phyloP scores from a whole-genome alignment of 2,797 vertebrate genomes.

The Anguilla anguilla region DNA sequence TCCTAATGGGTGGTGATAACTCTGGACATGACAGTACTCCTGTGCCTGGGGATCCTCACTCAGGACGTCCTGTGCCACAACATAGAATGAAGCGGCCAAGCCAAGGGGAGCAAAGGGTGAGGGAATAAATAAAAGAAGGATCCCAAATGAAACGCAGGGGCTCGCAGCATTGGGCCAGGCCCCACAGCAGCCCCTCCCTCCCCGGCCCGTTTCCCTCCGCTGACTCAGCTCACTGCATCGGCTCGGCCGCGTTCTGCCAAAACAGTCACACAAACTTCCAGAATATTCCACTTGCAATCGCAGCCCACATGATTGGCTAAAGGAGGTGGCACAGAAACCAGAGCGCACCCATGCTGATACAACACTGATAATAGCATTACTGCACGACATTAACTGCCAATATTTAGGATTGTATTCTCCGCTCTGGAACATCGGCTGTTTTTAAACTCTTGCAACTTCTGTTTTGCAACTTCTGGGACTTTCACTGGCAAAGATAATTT shows the following conservation, averaged over 20 bases:
- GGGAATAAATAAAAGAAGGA: slow-evolving; percentile 41
- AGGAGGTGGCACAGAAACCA: background rate
- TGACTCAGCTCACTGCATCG: slow-evolving; percentile 54
- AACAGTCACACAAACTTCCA: slow-evolving; percentile 18
- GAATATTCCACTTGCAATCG: background rate
- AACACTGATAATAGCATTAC: background rate
- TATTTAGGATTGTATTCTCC: background rate
- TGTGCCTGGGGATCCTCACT: slow-evolving; percentile 48
- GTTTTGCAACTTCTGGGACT: slow-evolving; percentile 3
- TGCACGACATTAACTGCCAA: background rate
- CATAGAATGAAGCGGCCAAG: slow-evolving; percentile 43
- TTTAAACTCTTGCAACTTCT: background rate
- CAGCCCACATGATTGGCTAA: background rate
- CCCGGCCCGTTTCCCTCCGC: slow-evolving; percentile 10
- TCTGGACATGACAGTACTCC: slow-evolving; percentile 38
- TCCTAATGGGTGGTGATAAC: background rate
- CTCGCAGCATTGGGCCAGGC: background rate
- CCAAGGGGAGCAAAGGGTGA: slow-evolving; percentile 55
- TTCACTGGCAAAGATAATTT: background rate
- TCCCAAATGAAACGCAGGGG: slow-evolving; percentile 1
- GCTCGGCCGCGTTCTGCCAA: slow-evolving; percentile 49
- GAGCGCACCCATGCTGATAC: background rate
- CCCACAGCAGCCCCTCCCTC: background rate
- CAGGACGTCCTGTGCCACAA: slow-evolving; percentile 59
- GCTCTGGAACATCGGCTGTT: too few species aligned